phyloP scores from a whole-genome alignment of 2,888 invertebrate genomes.

The Scaptomyza reducta region DNA sequence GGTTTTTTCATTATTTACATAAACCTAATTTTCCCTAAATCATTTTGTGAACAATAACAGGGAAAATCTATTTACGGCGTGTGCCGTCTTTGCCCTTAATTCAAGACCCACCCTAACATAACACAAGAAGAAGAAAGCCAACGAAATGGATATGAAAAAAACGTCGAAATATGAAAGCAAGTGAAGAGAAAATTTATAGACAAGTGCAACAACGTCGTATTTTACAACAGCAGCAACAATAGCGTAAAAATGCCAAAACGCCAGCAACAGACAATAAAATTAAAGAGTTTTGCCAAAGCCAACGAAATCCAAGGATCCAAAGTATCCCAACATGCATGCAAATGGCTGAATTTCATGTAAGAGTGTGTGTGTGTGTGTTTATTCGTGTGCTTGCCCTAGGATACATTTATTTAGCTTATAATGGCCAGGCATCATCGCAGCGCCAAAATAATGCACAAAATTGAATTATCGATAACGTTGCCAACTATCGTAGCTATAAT shows the following conservation, averaged over 20 bases:
- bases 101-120: slow-evolving; percentile 23
- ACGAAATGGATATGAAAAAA: slow-evolving; percentile 30
- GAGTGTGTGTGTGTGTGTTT: slow-evolving; percentile 21
- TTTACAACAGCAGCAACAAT: slow-evolving; percentile 29
- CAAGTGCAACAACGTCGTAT: slow-evolving; percentile 58
- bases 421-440: slow-evolving; percentile 70
- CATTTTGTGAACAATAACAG: slow-evolving; percentile 81
- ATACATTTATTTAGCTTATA: slow-evolving; percentile 76
- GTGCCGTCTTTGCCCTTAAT: slow-evolving; percentile 59
- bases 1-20: slow-evolving; percentile 82
- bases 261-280: slow-evolving; percentile 72
- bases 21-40: slow-evolving; percentile 84
- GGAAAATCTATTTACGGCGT: slow-evolving; percentile 74
- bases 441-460: slow-evolving; percentile 80
- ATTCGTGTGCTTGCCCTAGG: slow-evolving; percentile 56
- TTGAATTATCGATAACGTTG: slow-evolving; percentile 79
- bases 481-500: slow-evolving; percentile 70
- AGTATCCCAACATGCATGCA: slow-evolving; percentile 46
- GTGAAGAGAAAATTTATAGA: slow-evolving; percentile 69
- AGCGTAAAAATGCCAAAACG: slow-evolving; percentile 45
- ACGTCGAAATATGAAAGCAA: slow-evolving; percentile 36
- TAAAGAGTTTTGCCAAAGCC: slow-evolving; percentile 61
- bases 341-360: slow-evolving; percentile 33
- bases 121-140: slow-evolving; percentile 30
- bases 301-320: slow-evolving; percentile 44